Evolutionary conservation across 2,113 vertebrate genomes (phyloP), one percentile per base, ranked within the genome.

Genomic region (Oxyura jamaicensis): DNA sequence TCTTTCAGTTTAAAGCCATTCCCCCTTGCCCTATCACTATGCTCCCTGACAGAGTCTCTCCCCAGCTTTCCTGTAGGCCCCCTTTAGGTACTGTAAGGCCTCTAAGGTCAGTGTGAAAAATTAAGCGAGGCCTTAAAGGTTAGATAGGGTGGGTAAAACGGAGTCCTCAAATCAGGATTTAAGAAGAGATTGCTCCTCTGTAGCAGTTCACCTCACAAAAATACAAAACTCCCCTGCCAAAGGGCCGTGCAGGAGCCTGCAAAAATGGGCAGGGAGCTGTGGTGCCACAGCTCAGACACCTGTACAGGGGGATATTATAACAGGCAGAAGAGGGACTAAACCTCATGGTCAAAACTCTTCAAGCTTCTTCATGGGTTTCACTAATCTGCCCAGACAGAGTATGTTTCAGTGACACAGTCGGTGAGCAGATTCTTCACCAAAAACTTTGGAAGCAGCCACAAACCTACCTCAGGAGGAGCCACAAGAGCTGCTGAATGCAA

Each of bases 331-430:
- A 58, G 22, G 25, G 56, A 29, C 13, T 33, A 25, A 46, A 36
- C 31, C 48, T 39, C 4, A 0, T 8, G 18, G 31, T 44, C 55
- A 68, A 68, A 48, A 26, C 26, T 63, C 48, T 63, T 42, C 74
- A 50, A 21, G 56, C 19, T 41, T 63, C 55, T 74, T 33, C 74
- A 39, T 3, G 31, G 31, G 4, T 63, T 63, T 31, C 31, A 20
- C 23, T 68, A 84, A 28, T 31, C 31, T 8, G 3, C 62, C 48
- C 63, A 35, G 42, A 23, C 56, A 52, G 31, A 44, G 50, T 35
- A 31, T 0, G 0, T 0, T 0, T 31, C 41, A 50, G 14, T 25
- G 10, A 72, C 0, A 0, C 46, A 68, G 71, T 25, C 36, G 39
- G 46, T 28, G 53, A 52, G 42, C 8, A 29, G 16, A 60, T 42